A percentile compares a stretch with the other conserved stretches of the same genome.
phyloP scores from a whole-genome alignment of 1,140 invertebrate genomes.

The Chrysomallon squamiferum region DNA sequence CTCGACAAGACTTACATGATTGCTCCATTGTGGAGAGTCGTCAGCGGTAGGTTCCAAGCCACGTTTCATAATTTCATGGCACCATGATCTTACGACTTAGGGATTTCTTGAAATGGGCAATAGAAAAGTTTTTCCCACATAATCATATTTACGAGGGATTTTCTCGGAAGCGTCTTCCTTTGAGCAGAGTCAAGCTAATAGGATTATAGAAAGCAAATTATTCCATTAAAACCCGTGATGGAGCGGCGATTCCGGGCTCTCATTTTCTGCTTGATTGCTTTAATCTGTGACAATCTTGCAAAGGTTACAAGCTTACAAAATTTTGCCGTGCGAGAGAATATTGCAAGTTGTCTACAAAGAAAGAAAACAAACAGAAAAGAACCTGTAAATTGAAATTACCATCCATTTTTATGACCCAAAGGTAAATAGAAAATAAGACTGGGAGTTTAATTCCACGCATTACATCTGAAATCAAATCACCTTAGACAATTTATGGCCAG shows the following conservation, averaged over 20 bases:
- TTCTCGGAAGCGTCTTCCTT: background rate
- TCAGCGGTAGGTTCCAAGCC: background rate
- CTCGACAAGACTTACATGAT: background rate
- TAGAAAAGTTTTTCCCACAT: background rate
- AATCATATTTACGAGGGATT: slow-evolving; percentile 9
- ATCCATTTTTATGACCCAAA: too few relatives aligned
- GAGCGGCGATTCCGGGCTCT: background rate
- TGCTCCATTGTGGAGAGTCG: background rate
- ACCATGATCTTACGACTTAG: background rate
- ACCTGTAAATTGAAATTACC: too few relatives aligned
- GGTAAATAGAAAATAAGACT: too few relatives aligned
- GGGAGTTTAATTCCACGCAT: too few relatives aligned
- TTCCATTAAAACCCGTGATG: slow-evolving; percentile 6
- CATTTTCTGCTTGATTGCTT: slow-evolving; percentile 4
- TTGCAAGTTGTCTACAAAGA: too few relatives aligned
- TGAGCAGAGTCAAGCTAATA: background rate
- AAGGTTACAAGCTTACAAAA: too few relatives aligned
- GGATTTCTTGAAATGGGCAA: slow-evolving; percentile 3
- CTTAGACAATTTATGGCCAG: too few relatives aligned
- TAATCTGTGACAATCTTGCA: background rate
- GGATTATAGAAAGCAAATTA: slow-evolving; percentile 8
- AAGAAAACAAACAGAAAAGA: too few relatives aligned
- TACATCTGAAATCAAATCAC: too few relatives aligned
- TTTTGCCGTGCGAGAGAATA: too few relatives aligned
- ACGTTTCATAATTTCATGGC: slow-evolving; percentile 6